These are phyloP conservation scores for Drosophila rellima DNA, from an alignment of 2,888 invertebrate species.

Conservation along the genomic window DNA sequence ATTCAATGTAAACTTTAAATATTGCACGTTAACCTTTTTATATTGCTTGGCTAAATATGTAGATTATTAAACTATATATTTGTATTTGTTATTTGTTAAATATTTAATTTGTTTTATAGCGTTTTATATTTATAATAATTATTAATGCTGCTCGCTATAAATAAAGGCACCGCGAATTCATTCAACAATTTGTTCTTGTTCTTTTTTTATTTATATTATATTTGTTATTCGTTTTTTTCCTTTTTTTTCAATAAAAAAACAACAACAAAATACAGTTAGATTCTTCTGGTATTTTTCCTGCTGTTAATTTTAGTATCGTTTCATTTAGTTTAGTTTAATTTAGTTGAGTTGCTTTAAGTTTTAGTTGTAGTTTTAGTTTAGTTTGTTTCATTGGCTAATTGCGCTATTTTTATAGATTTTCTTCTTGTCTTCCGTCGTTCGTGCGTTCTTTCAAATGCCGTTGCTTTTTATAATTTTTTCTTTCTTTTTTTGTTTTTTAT, in stretches of 20 bases:
- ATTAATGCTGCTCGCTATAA: conserved; percentile 79
- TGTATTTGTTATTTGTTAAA: conserved; percentile 22
- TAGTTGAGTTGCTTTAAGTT: conserved; percentile 16
- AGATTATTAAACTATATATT: conserved; percentile 38
- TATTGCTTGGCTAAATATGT: conserved; percentile 73
- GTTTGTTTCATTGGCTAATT: conserved; percentile 72
- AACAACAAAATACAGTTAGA: conserved; percentile 42
- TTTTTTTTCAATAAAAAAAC: conserved; percentile 39
- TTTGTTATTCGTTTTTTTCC: no score
- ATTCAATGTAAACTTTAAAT: conserved; percentile 77
- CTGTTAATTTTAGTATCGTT: conserved; percentile 34
- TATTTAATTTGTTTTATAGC: conserved; percentile 18
- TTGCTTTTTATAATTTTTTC: conserved; percentile 34
- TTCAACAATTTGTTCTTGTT: conserved; percentile 76
- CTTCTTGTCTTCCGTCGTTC: conserved; percentile 9
- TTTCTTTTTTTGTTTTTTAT: conserved; percentile 26
- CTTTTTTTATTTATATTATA: conserved; percentile 21
- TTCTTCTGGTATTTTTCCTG: conserved; percentile 32
- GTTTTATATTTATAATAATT: conserved; percentile 38
- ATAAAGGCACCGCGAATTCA: conserved; percentile 85
- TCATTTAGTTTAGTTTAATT: conserved; percentile 35
- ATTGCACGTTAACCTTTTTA: conserved; percentile 75
- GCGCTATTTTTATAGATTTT: conserved; percentile 69
- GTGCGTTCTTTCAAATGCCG: conserved; percentile 64
- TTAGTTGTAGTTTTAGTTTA: conserved; percentile 27